These are phyloP conservation scores for Blastobasis lacticolella DNA, from an alignment of 2,888 invertebrate species.

Conservation along the genomic window DNA sequence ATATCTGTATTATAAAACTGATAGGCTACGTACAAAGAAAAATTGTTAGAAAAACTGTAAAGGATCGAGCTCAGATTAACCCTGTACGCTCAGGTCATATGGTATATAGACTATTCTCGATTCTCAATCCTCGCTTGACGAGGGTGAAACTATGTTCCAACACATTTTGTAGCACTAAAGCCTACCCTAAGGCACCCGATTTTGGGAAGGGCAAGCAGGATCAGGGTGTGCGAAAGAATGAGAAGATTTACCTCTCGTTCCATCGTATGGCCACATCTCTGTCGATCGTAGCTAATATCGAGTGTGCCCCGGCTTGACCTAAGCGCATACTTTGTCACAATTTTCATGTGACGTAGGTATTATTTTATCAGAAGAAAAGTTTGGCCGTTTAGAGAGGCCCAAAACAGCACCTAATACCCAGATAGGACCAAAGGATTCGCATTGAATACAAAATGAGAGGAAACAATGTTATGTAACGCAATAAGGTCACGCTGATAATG, in stretches of 20 bases:
- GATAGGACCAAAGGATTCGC: constrained; percentile 1
- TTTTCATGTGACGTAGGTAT: constrained; percentile 1
- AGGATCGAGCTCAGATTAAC: not conserved
- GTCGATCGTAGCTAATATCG: too few relatives aligned
- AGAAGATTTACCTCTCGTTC: too few relatives aligned
- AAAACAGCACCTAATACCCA: not conserved
- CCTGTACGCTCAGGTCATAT: not conserved
- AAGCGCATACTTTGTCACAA: constrained; percentile 2
- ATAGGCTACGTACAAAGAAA: not conserved
- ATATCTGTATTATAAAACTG: too few relatives aligned
- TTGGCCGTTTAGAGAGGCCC: not conserved
- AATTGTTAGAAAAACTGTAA: not conserved
- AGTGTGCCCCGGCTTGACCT: not conserved
- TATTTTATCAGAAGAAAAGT: not conserved
- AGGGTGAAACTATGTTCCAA: constrained; percentile 1
- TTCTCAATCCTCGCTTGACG: constrained; percentile 1
- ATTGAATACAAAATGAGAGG: not conserved
- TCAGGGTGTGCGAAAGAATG: too few relatives aligned
- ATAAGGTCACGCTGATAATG: too few relatives aligned
- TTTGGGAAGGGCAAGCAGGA: too few relatives aligned
- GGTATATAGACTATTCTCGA: not conserved
- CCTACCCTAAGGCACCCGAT: too few relatives aligned
- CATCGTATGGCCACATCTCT: too few relatives aligned
- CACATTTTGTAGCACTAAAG: not conserved
- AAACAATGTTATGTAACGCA: too few relatives aligned